phyloP scores from a whole-genome alignment of 2,888 invertebrate species.

The Synanthedon tipuliformis region DNA sequence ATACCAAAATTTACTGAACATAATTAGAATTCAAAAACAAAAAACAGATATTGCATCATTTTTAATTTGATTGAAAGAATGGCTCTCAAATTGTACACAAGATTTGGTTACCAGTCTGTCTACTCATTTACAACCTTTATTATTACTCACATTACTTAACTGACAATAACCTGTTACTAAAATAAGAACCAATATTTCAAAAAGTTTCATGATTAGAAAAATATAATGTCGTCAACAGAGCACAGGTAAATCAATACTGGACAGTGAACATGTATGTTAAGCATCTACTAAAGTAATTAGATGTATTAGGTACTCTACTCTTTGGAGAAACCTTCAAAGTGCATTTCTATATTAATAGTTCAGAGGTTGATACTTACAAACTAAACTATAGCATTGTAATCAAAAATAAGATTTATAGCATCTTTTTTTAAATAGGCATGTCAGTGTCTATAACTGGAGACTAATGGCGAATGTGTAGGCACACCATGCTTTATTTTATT shows the following conservation, averaged over 20 bases:
- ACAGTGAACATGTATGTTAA: neutral
- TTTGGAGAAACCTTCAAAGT: neutral
- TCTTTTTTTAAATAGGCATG: no score
- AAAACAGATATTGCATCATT: no score
- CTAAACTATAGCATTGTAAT: no score
- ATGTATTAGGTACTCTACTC: neutral
- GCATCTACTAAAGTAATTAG: neutral
- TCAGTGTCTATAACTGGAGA: no score
- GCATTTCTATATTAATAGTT: neutral
- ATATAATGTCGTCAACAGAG: neutral
- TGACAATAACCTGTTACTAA: neutral
- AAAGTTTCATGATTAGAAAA: neutral
- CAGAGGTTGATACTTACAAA: no score
- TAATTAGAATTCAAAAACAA: no score
- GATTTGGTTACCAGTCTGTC: neutral
- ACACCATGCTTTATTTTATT: no score
- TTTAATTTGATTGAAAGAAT: neutral
- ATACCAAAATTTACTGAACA: no score
- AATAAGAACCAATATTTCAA: neutral
- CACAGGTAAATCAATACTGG: neutral
- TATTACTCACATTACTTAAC: neutral
- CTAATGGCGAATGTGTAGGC: no score
- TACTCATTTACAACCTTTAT: no score
- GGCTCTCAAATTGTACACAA: neutral
- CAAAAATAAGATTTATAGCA: no score